Evolutionary conservation across 2,888 invertebrate species (phyloP).

Genomic region (Aphodius granarius): DNA sequence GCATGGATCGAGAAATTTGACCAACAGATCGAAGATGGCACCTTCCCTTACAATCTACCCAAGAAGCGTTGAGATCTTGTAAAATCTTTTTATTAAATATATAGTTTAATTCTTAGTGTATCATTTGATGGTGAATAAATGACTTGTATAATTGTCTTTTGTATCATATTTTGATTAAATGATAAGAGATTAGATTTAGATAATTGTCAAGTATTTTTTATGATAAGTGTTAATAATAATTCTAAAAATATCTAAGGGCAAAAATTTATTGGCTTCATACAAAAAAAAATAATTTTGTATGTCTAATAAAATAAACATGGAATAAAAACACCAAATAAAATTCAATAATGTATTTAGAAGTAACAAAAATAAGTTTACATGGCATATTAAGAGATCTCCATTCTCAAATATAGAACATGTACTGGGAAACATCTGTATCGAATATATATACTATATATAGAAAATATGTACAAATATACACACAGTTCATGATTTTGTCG

Average conservation of each 20-base stretch:
- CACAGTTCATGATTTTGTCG: background rate
- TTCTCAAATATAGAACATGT: background rate
- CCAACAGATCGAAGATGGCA: constrained; percentile 58
- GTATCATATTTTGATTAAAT: background rate
- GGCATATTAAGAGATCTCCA: background rate
- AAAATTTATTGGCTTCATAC: background rate
- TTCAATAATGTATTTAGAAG: background rate
- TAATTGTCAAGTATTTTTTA: background rate
- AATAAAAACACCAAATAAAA: background rate
- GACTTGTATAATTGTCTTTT: constrained; percentile 1
- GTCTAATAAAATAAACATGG: no score
- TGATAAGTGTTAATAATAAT: background rate
- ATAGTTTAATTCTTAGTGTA: background rate
- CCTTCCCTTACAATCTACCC: constrained; percentile 56
- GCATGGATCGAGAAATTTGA: constrained; percentile 67
- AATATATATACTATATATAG: constrained; percentile 20
- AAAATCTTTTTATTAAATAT: background rate
- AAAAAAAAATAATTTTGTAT: no score
- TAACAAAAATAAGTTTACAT: background rate
- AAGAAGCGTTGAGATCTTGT: constrained; percentile 22
- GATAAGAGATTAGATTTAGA: background rate
- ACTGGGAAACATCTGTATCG: background rate
- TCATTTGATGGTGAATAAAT: constrained; percentile 6
- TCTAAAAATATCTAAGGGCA: background rate
- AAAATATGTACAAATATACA: constrained; percentile 18